Evolutionary conservation across 2,113 vertebrate genomes (phyloP).

Genomic region (Cygnus atratus): DNA sequence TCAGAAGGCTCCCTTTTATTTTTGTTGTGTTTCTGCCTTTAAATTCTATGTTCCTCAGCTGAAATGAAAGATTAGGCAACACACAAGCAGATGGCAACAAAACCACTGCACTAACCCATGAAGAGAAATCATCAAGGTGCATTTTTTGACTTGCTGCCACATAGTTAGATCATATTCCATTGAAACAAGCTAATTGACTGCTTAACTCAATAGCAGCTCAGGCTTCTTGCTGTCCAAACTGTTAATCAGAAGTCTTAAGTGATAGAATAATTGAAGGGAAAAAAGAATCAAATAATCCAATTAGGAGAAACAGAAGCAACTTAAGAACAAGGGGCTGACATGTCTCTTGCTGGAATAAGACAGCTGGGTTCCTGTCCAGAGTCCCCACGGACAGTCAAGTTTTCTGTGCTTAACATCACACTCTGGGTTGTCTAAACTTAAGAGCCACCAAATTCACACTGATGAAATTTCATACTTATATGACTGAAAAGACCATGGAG

Average conservation of each 20-base stretch:
- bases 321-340: not conserved
- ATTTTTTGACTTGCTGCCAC: conserved; percentile 20
- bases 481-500: fast-evolving
- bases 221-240: conserved; percentile 51
- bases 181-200: conserved; percentile 23
- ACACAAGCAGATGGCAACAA: not conserved
- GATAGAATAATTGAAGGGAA: conserved; percentile 40
- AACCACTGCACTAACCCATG: not conserved
- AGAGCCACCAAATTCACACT: not conserved
- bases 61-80: not conserved
- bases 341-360: not conserved
- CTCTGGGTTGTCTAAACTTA: not conserved
- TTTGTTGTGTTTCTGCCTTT: not conserved
- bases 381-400: not conserved
- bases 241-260: conserved; percentile 51
- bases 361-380: not conserved
- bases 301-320: conserved; percentile 15
- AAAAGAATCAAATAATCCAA: conserved; percentile 41
- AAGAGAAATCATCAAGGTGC: conserved; percentile 36
- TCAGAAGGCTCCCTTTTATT: conserved; percentile 19
- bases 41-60: not conserved
- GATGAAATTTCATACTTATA: not conserved
- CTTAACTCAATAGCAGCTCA: conserved; percentile 50
- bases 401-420: not conserved
- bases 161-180: not conserved